Base-by-base conservation (phyloP, 2,888 invertebrate genomes). In the Sclerodermus sp. region DNA sequence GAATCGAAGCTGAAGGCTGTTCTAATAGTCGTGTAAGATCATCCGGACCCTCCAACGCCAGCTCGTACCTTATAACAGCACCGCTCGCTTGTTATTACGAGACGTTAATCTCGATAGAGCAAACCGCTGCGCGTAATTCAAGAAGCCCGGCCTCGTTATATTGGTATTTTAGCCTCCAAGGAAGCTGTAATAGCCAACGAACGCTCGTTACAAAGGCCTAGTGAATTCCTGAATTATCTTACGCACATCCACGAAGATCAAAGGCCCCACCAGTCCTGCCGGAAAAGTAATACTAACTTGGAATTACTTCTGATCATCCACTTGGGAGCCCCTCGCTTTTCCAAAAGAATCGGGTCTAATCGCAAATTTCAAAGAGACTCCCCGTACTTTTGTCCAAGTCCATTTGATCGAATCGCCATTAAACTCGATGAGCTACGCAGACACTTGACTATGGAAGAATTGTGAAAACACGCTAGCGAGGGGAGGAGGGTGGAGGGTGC, bases 1-100 rank as follows among this genome's bases (percentile, higher is more conserved):
- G 61, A 60, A 59, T 48, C 55, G 58, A 45, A 58, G 51, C 53
- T 56, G 57, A 12, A 8, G 4, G 23, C 23, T 8, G 23, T 12
- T 34, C 34, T 34, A 34, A 34, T 34, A 34, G 34, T 34, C 34
- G n/a, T 34, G 34, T 14, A 34, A 34, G 34, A 34, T 34, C 34
- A 14, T 34, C 52, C 49, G 43, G 23, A 8, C 23, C 23, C 41
- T 52, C 47, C 42, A 45, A 14, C 45, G 41, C 45, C 45, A 44
- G 44, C 46, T 45, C 34, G 40, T 47, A 42, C 40, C 43, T 45
- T 48, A 51, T 55, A 23, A 23, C 34, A 13, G 34, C 12, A 12
- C 34, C 34, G n/a, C 12, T 34, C 17, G 39, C 12, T 43, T 45
- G 49, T 49, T 49, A 49, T 45, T 49, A 49, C 49, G 44, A 45